Conservation (phyloP, 2,797 vertebrate species). For the Malacoraja senta region DNA sequence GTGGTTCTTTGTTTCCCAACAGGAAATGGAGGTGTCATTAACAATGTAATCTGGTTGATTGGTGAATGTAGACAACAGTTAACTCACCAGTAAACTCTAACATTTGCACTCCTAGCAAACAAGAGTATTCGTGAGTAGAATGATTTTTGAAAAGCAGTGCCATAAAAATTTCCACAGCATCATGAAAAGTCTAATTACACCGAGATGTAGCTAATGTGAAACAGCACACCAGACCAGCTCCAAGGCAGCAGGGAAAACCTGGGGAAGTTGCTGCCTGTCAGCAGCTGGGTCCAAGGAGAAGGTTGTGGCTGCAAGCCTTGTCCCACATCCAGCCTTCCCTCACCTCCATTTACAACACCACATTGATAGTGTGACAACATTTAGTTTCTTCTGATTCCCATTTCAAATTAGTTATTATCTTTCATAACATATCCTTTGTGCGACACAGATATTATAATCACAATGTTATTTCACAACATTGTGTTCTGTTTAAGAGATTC, state of each 20-base stretch:
- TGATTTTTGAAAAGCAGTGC: slow-evolving; percentile 32
- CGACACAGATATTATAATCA: not conserved
- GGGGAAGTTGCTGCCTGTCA: not conserved
- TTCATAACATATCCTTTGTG: not conserved
- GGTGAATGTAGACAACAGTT: not conserved
- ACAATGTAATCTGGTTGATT: slow-evolving; percentile 20
- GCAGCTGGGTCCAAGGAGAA: not conserved
- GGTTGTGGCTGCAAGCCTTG: not conserved
- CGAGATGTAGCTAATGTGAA: slow-evolving; percentile 35
- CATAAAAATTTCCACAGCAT: slow-evolving; percentile 33
- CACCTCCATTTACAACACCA: not conserved
- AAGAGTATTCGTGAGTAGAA: not conserved
- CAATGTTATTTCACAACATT: not conserved
- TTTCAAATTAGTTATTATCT: not conserved
- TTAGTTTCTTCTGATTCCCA: not conserved
- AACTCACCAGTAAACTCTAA: not conserved
- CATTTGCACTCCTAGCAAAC: slow-evolving; percentile 20
- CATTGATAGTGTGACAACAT: not conserved
- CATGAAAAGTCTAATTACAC: slow-evolving; percentile 13
- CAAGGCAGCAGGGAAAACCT: not conserved
- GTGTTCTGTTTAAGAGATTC: not conserved
- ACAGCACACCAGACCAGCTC: not conserved
- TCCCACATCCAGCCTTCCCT: not conserved
- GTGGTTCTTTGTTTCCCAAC: not conserved
- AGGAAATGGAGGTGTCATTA: slow-evolving; percentile 6